Evolutionary conservation across 2,888 invertebrate species (phyloP).

Genomic region (Clepsis dumicolana): DNA sequence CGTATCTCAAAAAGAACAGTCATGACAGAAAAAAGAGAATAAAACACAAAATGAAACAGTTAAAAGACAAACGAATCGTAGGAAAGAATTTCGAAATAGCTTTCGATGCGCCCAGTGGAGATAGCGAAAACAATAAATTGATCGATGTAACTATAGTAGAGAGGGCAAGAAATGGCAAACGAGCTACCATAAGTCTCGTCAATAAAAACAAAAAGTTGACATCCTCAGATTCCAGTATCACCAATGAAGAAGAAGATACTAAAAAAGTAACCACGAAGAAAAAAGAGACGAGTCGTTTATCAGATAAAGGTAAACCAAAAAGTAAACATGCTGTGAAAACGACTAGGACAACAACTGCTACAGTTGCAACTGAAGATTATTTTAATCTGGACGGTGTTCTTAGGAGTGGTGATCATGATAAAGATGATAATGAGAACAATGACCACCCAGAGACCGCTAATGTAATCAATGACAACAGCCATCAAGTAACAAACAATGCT

Average conservation of each 20-base stretch:
- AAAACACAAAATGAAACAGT: background rate
- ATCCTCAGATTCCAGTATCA: background rate
- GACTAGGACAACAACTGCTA: background rate
- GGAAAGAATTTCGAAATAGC: slow-evolving; percentile 1
- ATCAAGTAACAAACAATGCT: background rate
- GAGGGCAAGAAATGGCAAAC: background rate
- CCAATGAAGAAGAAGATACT: background rate
- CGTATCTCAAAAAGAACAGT: background rate
- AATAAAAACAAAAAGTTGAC: background rate
- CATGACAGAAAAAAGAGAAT: background rate
- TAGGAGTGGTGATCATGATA: background rate
- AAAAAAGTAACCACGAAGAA: background rate
- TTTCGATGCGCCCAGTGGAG: background rate
- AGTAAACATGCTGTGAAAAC: background rate
- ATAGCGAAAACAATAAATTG: background rate
- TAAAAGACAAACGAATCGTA: background rate
- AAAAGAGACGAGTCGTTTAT: background rate
- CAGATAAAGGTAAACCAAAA: background rate
- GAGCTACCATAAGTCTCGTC: background rate
- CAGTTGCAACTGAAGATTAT: background rate
- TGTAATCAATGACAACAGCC: background rate
- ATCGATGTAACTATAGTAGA: background rate
- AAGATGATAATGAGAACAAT: background rate
- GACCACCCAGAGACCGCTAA: background rate
- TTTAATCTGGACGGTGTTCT: background rate